Evolutionary conservation across 2,888 invertebrate genomes (phyloP), one percentile per base, ranked within the genome.

Genomic region (Netelia melanura): DNA sequence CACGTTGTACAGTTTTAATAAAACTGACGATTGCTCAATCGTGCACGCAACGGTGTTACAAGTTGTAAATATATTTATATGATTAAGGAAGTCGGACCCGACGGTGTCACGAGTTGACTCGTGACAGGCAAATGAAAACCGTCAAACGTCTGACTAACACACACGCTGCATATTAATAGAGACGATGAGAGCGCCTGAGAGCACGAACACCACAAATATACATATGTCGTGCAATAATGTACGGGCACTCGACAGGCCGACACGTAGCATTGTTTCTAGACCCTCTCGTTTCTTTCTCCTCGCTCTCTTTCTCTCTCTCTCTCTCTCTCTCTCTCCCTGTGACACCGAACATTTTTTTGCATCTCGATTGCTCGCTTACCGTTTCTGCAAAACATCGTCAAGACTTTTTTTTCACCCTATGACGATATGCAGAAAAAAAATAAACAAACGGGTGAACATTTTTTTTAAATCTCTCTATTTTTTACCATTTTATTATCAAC

Each of bases 101-200:
- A 30, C 77, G 78, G 83, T 88, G 88, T 87, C 88, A 87, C 87
- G 86, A 83, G 83, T 81, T 75, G 75, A 82, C 77, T 85, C 88
- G 88, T 88, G 88, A 88, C 86, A 82, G 79, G 84, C 85, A 85
- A 88, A 82, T 83, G 79, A 85, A 88, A 88, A 86, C 85, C 85
- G 79, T 82, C 81, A 82, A 85, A 85, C 85, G 85, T 75, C 65
- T 52, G 81, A 84, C 79, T 72, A 80, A 82, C 79, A 25, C 25
- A 82, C 79, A 62, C 82, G 70, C 82, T 85, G 85, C 85, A 85
- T 85, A 82, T 85, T 85, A 80, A 85, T 85, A 82, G 78, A 84
- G 8, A 48, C 48, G 48, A 48, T 48, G 48, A 44, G 64, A 44
- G 64, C 74, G 52, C 78, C 61, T 52, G 25, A 70, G 74, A 71